Base-by-base conservation (phyloP, 2,113 vertebrate species). In the Serinus canaria region DNA sequence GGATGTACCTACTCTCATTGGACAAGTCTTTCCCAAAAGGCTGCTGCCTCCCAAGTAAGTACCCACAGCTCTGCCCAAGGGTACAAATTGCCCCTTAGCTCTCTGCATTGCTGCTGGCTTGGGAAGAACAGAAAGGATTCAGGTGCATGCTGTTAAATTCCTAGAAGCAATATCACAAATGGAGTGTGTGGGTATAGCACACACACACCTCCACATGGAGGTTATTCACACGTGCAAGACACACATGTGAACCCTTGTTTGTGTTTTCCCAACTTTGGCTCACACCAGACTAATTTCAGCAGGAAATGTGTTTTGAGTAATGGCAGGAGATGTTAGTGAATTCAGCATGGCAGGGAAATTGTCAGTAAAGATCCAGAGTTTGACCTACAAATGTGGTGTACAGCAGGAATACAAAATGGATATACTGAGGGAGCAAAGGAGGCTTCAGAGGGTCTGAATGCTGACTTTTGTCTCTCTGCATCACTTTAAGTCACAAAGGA, bases 101-200 rank as follows among this genome's bases (percentile, higher is more conserved):
- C n/a, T 53, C 37, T 13, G 16, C 8, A 1, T 4, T 14, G 59
- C 35, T 4, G 10, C 27, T 52, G 30, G 25, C 73, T 28, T 50
- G 20, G 41, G 43, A 53, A 53, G 70, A 64, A n/a, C 20, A 28
- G 44, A 76, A 49, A 67, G 7, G 33, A 60, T 83, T 83, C 1
- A 2, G 6, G 20, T 6, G 5, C 18, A 19, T 0, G 0, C 27
- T 39, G 13, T 30, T 60, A 47, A 68, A 64, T 78, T 87, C 52
- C 31, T 30, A 91, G 70, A 52, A 63, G 21, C 15, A n/a, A 0
- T 28, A 23, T 25, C 35, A 58, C 19, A 60, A 39, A 25, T 6
- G 13, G 20, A 55, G 10, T 4, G 8, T 20, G 1, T 3, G n/a
- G 23, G 25, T 59, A 11, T 35, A 56, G 49, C 24, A 31, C 23